These are phyloP conservation scores for Odontocolon sp. DNA, from an alignment of 2,888 invertebrate species.

Conservation along the genomic window DNA sequence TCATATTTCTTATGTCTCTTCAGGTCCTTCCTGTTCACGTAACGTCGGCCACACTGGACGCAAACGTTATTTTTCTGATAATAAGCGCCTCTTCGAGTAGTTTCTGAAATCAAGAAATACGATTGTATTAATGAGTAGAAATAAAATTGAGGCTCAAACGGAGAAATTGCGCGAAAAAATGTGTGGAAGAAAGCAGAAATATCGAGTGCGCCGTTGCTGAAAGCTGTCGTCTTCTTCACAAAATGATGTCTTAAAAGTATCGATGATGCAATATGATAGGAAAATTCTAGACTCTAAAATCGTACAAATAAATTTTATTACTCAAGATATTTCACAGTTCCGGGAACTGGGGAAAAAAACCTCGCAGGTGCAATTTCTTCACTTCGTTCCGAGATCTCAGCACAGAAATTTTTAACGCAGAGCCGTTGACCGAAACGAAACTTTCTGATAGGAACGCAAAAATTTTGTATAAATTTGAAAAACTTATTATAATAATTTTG, in stretches of 20 bases:
- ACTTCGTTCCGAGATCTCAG: constrained; percentile 42
- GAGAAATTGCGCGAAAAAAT: neutral
- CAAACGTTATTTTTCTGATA: constrained; percentile 62
- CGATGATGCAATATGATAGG: neutral
- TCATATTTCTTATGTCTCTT: constrained; percentile 70
- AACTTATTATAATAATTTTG: constrained; percentile 74
- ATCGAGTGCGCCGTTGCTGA: too few species aligned
- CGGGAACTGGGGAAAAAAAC: neutral
- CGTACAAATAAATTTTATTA: neutral
- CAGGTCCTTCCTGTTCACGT: constrained; percentile 68
- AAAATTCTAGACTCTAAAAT: neutral
- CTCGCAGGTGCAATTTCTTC: neutral
- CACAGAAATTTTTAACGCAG: constrained; percentile 65
- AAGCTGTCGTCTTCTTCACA: neutral
- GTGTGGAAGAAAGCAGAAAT: neutral
- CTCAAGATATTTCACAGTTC: neutral
- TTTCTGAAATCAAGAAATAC: constrained; percentile 31
- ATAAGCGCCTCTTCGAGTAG: neutral
- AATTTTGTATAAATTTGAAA: constrained; percentile 71
- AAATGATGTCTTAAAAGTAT: neutral
- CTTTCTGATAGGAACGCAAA: constrained; percentile 72
- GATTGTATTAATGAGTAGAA: neutral
- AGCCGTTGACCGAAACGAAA: constrained; percentile 67
- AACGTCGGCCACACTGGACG: constrained; percentile 66
- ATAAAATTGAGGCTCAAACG: neutral